Evolutionary conservation across 2,888 invertebrate species (phyloP).

Genomic region (Torymus aiolomorphi): DNA sequence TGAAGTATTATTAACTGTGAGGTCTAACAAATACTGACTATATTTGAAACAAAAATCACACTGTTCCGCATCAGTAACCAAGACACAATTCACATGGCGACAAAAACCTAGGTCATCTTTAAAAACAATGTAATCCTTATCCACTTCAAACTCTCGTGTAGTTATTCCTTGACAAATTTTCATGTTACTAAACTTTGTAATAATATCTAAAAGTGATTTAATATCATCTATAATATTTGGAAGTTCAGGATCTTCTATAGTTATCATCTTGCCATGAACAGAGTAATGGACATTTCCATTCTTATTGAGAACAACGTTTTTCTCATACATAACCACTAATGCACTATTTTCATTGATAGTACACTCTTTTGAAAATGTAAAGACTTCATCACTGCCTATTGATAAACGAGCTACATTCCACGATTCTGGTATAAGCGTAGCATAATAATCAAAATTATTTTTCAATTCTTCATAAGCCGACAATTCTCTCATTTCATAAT

Average conservation of each 20-base stretch:
- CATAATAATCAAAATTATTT: slow-evolving; percentile 35
- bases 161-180: slow-evolving; percentile 52
- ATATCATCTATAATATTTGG: slow-evolving; percentile 35
- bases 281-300: slow-evolving; percentile 47
- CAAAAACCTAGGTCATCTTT: slow-evolving; percentile 52
- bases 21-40: slow-evolving; percentile 47
- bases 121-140: slow-evolving; percentile 46
- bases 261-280: slow-evolving; percentile 47
- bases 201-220: slow-evolving; percentile 38
- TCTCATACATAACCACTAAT: slow-evolving; percentile 50
- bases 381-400: slow-evolving; percentile 38
- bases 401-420: slow-evolving; percentile 46
- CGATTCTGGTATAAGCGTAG: slow-evolving; percentile 43
- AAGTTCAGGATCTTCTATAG: neutral
- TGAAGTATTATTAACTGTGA: slow-evolving; percentile 32
- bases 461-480: slow-evolving; percentile 42
- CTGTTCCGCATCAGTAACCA: slow-evolving; percentile 47
- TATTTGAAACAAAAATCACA: slow-evolving; percentile 51
- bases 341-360: slow-evolving; percentile 43
- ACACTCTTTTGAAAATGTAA: slow-evolving; percentile 56
- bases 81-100: slow-evolving; percentile 47
- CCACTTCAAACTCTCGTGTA: slow-evolving; percentile 49
- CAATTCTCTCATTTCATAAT: neutral
- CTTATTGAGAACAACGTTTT: slow-evolving; percentile 51
- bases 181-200: slow-evolving; percentile 37